Percentiles rank a stretch among this genome's conserved stretches.
phyloP scores from a whole-genome alignment of 2,888 invertebrate species.

The Microplitis deprimator region DNA sequence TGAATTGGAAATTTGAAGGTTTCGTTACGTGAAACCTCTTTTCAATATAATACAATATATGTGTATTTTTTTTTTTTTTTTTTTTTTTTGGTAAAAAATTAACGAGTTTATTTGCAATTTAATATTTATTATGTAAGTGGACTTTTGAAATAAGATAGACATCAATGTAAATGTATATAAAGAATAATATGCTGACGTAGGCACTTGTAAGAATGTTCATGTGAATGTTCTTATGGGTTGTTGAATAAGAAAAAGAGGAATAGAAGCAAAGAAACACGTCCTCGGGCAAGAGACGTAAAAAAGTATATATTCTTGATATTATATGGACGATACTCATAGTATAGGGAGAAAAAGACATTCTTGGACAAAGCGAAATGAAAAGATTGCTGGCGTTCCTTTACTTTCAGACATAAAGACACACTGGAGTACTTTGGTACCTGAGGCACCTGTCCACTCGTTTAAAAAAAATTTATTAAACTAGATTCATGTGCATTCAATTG shows the following conservation, averaged over 20 bases:
- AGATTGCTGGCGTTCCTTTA: slow-evolving; percentile 68
- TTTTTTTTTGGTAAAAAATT: background rate
- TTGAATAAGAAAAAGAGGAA: slow-evolving; percentile 31
- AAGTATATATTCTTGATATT: slow-evolving; percentile 5
- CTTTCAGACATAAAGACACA: slow-evolving; percentile 48
- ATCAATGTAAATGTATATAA: background rate
- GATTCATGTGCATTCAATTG: slow-evolving; percentile 22
- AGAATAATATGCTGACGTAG: slow-evolving; percentile 40
- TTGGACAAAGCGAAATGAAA: slow-evolving; percentile 69
- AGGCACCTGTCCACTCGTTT: background rate
- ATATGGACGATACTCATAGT: slow-evolving; percentile 20
- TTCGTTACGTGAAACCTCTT: slow-evolving; percentile 11
- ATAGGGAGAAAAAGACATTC: slow-evolving; percentile 26
- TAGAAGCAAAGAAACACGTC: slow-evolving; percentile 7
- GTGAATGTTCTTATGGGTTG: background rate
- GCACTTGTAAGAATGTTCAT: slow-evolving; percentile 30
- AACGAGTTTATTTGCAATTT: background rate
- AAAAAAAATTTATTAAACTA: background rate
- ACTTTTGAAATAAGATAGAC: slow-evolving; percentile 7
- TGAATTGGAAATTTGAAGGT: background rate
- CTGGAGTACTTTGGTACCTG: background rate
- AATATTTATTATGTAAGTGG: background rate
- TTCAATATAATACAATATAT: background rate
- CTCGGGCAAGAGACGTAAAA: slow-evolving; percentile 19
- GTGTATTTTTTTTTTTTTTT: background rate